A percentile compares a stretch with the other conserved stretches of the same genome.
Conservation (phyloP, 2,888 invertebrate genomes). For the Halocaridina rubra region DNA sequence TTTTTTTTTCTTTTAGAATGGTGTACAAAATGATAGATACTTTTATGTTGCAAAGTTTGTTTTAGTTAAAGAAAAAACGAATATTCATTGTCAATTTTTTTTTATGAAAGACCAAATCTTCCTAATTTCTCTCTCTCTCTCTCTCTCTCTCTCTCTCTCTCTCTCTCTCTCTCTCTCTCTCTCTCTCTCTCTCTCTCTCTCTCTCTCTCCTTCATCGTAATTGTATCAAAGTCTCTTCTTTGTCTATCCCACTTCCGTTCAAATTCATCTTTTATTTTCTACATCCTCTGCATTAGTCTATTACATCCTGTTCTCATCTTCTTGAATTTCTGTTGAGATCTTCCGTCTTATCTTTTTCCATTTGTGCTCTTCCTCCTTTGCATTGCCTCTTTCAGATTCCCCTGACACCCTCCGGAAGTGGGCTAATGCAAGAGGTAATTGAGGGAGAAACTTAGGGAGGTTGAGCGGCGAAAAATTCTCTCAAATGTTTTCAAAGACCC, state of each 20-base stretch:
- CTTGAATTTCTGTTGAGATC: not conserved
- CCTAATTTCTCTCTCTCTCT: not conserved
- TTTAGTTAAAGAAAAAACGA: too few species aligned
- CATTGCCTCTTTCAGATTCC: not conserved
- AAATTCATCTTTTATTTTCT: not conserved
- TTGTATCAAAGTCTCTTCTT: too few species aligned
- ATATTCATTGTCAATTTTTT: too few species aligned
- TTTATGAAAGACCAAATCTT: too few species aligned
- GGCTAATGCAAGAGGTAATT: constrained; percentile 44
- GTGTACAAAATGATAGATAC: too few species aligned
- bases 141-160: too few species aligned
- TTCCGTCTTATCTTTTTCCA: not conserved
- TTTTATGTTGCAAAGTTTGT: too few species aligned
- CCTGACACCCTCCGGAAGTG: constrained; percentile 29
- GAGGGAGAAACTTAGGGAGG: constrained; percentile 25
- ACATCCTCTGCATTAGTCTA: not conserved
- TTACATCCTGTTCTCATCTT: not conserved
- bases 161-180: not conserved
- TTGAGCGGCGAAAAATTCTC: not conserved
- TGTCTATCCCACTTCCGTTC: not conserved
- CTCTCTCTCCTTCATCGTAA: not conserved
- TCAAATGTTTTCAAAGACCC: not conserved
- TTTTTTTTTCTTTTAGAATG: too few species aligned
- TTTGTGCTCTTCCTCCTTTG: not conserved
- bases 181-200: not conserved